These are phyloP conservation scores for Julus scandinavius DNA, from an alignment of 2,888 invertebrate genomes.

Conservation along the genomic window DNA sequence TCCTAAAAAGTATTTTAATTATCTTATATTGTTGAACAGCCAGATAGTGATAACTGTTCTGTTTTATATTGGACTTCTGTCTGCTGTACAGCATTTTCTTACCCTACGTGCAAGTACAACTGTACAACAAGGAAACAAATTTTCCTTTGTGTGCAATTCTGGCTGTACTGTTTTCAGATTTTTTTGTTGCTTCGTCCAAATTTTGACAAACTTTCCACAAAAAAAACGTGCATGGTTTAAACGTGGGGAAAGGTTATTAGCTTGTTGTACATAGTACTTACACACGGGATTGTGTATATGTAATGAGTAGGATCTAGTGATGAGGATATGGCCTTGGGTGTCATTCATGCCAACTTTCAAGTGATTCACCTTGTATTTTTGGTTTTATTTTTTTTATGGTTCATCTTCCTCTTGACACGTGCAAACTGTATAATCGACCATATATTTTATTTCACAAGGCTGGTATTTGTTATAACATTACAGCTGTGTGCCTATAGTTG, in stretches of 20 bases:
- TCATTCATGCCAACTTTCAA: not conserved
- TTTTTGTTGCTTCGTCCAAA: not conserved
- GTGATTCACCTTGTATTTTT: not conserved
- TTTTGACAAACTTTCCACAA: too few relatives aligned
- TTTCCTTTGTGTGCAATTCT: too few relatives aligned
- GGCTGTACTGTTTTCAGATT: too few relatives aligned
- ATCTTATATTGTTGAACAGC: not conserved
- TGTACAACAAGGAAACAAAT: too few relatives aligned
- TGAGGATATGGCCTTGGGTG: not conserved
- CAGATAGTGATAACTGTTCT: not conserved
- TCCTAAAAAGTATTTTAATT: not conserved
- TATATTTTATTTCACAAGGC: conserved; percentile 20
- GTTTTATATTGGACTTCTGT: not conserved
- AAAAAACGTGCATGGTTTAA: too few relatives aligned
- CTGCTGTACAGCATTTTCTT: not conserved
- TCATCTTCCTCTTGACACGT: conserved; percentile 3
- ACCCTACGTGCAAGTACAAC: not conserved
- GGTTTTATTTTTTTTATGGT: not conserved
- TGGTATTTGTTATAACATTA: conserved; percentile 12
- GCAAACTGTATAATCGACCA: not conserved
- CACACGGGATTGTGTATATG: conserved; percentile 15
- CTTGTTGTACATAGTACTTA: not conserved
- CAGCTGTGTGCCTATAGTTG: conserved; percentile 21
- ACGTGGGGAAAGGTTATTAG: too few relatives aligned
- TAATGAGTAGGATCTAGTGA: conserved; percentile 16